Base-by-base conservation (phyloP, 2,888 invertebrate genomes). In the Tetragonula carbonaria region DNA sequence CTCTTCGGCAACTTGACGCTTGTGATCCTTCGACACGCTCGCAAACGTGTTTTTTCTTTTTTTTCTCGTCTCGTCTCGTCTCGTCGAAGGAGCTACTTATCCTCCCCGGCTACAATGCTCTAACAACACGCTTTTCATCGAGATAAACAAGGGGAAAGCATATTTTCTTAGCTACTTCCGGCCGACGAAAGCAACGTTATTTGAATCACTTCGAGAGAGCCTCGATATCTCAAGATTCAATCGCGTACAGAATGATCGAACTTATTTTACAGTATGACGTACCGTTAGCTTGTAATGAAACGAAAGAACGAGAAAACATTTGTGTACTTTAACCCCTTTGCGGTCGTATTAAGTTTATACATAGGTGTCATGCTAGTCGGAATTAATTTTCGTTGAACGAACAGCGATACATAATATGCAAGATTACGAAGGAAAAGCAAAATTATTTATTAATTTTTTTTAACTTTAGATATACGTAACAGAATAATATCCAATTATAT, bases 101-200 rank as follows among this genome's bases (percentile, higher is more conserved):
- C 53, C 74, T 63, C 28, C 28, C 33, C 13, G 51, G 51, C 33
- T 63, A 73, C 74, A 3, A 62, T 16, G 53, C 23, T 51, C 23
- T 6, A 18, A 55, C 33, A 21, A 5, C 45, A 23, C 38, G 62
- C n/a, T 77, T 70, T 45, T 71, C 77, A 71, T 77, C 82, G 45
- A 53, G 74, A 71, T 70, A 28, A 28, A 28, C 23, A 16, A 45
- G 23, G 71, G 59, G 74, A 74, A 67, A 75, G 74, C 82, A 71
- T 3, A 28, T 74, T 65, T 38, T 59, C 57, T 28, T 13, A 38
- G 33, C 21, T 59, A 33, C 67, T 81, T 74, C 68, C 74, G 55
- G 45, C 16, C 53, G 45, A 73, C 50, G 73, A 82, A 81, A 80
- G 14, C 13, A n/a, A 59, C 2, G n/a, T 59, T 59, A n/a, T 14